Evolutionary conservation across 2,888 invertebrate genomes (phyloP).

Genomic region (Oxystoma pomonae): DNA sequence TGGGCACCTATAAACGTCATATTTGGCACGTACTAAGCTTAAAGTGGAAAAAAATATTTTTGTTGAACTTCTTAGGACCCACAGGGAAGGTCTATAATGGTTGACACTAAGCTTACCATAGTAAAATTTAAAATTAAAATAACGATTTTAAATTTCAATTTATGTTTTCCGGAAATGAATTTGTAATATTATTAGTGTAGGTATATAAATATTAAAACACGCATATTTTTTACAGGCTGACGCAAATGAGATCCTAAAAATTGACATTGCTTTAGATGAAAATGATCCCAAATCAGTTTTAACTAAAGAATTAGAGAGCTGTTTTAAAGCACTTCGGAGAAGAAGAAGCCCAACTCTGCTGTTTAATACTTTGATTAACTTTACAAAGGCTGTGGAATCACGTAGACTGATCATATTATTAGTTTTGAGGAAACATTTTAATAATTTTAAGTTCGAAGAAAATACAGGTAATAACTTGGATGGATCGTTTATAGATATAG

Average conservation of each 20-base stretch:
- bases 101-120: no score
- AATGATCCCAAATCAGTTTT: neutral
- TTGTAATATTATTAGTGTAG: no score
- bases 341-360: slow-evolving; percentile 11
- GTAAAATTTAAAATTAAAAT: no score
- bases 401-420: slow-evolving; percentile 9
- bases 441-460: neutral
- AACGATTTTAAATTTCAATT: no score
- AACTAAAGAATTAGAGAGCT: slow-evolving; percentile 12
- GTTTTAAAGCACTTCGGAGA: slow-evolving; percentile 10
- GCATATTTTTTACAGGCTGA: neutral
- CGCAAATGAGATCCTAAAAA: neutral
- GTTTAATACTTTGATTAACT: slow-evolving; percentile 7
- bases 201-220: no score
- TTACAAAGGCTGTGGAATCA: slow-evolving; percentile 7
- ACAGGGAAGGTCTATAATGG: no score
- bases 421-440: neutral
- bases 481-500: no score
- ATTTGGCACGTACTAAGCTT: no score
- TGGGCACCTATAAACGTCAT: no score
- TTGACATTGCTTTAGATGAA: neutral
- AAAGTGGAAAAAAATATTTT: no score
- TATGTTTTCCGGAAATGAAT: no score
- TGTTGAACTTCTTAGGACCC: no score
- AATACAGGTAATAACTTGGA: neutral